A percentile compares a stretch with the other conserved stretches of the same genome.
phyloP scores from a whole-genome alignment of 2,888 invertebrate species.

The Caenorhabditis imperialis region DNA sequence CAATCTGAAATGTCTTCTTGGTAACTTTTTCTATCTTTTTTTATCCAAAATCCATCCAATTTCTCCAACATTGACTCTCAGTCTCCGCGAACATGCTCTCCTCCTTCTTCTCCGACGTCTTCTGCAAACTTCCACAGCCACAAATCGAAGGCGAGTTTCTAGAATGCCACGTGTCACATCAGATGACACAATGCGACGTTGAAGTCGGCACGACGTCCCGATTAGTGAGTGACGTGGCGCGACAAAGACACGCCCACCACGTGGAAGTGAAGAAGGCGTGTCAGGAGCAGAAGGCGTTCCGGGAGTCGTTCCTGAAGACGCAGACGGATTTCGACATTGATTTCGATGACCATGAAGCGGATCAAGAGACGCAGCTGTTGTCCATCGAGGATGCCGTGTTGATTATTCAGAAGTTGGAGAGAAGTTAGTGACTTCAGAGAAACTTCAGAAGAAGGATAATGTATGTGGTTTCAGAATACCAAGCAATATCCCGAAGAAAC shows the following conservation, averaged over 20 bases:
- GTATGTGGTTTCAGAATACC: constrained; percentile 64
- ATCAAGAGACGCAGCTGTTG: constrained; percentile 54
- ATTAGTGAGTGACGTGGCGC: constrained; percentile 14
- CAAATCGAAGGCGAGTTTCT: constrained; percentile 21
- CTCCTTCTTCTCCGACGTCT: constrained; percentile 16
- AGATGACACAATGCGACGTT: constrained; percentile 16
- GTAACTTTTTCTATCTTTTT: constrained; percentile 3
- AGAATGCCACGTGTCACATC: constrained; percentile 18
- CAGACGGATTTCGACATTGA: constrained; percentile 56
- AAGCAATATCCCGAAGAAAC: constrained; percentile 67
- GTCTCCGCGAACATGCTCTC: constrained; percentile 22
- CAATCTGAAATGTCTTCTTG: constrained; percentile 46
- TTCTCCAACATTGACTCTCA: constrained; percentile 12
- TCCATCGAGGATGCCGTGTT: constrained; percentile 68
- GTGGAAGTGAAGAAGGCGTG: constrained; percentile 36
- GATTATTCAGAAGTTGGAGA: constrained; percentile 69
- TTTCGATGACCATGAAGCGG: constrained; percentile 46
- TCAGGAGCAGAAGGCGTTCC: constrained; percentile 52
- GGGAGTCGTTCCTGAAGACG: constrained; percentile 50
- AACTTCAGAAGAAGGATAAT: not conserved
- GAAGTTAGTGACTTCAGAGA: constrained; percentile 59
- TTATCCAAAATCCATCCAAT: not conserved
- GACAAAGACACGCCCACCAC: constrained; percentile 21
- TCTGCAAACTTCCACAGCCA: constrained; percentile 12
- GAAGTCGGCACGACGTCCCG: constrained; percentile 20